Evolutionary conservation across 2,888 invertebrate species (phyloP), one percentile per base, ranked within the genome.

Genomic region (Leucania comma): DNA sequence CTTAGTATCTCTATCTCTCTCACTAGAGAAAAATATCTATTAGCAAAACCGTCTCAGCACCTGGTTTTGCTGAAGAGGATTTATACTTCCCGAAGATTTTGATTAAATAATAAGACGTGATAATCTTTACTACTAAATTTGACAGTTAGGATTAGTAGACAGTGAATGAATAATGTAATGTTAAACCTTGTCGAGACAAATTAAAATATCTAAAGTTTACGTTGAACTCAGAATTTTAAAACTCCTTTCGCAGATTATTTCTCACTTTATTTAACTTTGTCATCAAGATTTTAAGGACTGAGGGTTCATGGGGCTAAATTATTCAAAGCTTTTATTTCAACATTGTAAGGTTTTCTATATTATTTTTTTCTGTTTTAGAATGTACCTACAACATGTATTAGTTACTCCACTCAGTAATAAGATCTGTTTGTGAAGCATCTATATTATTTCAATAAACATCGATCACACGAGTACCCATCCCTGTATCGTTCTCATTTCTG

Each of bases 241-340:
- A 80, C 81, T 65, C 50, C 69, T 78, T 80, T 59, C 53, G 60
- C 20, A 62, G 65, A 63, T 80, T 76, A 63, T 71, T 71, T 63
- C 53, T n/a, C 29, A 29, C 56, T 70, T 70, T 76, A 66, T 78
- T 80, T 76, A 70, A 76, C 70, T 66, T 75, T 71, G 60, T 63
- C 71, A 67, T 67, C 32, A 60, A 70, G 65, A 60, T 70, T 80
- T 75, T 63, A 74, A 64, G 61, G 51, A 59, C 64, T 65, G 10
- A 58, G 57, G 42, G 56, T 38, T 73, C 48, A 59, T 35, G 48
- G 61, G 59, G 51, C 54, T 24, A 42, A 80, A 80, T 51, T 68
- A 77, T 80, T 32, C 12, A 48, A 32, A 46, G 51, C 5, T 60
- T 64, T 64, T 29, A 56, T 54, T 59, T 35, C 24, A 5, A 54